Percentiles rank a stretch among this genome's conserved stretches.
Conservation (phyloP, 2,113 vertebrate species). For the Rattus rattus region DNA sequence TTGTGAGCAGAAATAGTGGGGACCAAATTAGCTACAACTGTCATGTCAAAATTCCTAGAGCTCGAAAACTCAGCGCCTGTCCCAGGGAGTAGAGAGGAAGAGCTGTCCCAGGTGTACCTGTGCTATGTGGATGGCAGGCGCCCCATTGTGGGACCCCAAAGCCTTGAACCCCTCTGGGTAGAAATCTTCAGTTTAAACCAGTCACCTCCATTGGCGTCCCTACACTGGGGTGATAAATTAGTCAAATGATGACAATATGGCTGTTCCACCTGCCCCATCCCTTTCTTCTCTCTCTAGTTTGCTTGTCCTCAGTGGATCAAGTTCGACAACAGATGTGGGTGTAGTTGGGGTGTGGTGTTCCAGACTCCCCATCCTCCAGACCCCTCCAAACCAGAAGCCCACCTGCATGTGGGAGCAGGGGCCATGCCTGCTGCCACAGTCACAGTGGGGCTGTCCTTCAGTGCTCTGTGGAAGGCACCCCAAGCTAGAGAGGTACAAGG, state of each 20-base stretch:
- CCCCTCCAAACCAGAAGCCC: neutral
- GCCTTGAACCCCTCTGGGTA: neutral
- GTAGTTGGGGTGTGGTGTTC: neutral
- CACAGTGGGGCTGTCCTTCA: too few relatives aligned
- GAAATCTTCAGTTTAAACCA: neutral
- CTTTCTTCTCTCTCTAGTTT: neutral
- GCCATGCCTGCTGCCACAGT: neutral
- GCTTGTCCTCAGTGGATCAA: too few relatives aligned
- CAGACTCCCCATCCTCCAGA: neutral
- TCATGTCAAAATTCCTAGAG: neutral
- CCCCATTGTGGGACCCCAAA: neutral
- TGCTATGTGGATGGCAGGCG: neutral
- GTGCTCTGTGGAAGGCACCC: neutral
- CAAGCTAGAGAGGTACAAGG: neutral
- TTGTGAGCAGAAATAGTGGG: neutral
- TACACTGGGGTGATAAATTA: neutral
- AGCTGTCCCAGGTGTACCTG: fast-evolving
- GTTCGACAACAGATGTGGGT: neutral
- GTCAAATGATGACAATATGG: neutral
- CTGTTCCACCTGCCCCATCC: neutral
- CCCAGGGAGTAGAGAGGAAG: neutral
- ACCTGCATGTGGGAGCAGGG: neutral
- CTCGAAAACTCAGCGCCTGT: neutral
- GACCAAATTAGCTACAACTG: neutral
- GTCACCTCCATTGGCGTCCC: neutral